Conservation (phyloP, 2,113 vertebrate species). For the Calyptomena viridis region DNA sequence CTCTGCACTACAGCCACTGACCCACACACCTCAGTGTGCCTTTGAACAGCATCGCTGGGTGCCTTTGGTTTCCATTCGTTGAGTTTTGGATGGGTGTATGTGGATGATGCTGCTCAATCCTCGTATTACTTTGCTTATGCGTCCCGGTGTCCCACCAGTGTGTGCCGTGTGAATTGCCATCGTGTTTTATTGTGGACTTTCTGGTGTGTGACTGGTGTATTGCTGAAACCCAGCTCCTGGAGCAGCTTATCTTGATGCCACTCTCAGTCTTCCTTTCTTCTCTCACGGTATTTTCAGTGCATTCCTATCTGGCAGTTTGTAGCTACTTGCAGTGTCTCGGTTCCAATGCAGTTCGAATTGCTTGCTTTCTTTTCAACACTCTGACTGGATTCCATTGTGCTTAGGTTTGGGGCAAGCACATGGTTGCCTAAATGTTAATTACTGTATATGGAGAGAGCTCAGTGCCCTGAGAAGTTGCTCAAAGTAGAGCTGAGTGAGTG, state of each 20-base stretch:
- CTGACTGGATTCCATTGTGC: neutral
- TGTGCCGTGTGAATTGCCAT: fast-evolving
- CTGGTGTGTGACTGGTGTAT: neutral
- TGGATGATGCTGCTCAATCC: neutral
- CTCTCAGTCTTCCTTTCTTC: neutral
- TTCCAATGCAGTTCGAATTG: fast-evolving
- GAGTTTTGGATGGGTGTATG: neutral
- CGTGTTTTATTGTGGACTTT: fast-evolving
- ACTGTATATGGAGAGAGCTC: neutral
- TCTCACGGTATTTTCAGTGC: neutral
- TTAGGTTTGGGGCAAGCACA: neutral
- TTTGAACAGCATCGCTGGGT: neutral
- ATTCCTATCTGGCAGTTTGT: neutral
- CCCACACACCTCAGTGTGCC: fast-evolving
- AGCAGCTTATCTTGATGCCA: neutral
- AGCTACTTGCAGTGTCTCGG: neutral
- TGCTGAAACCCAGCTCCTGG: neutral
- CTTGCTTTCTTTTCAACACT: neutral
- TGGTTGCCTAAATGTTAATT: neutral
- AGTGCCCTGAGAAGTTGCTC: neutral
- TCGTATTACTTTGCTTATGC: neutral
- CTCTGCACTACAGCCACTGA: neutral
- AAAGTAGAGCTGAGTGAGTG: neutral
- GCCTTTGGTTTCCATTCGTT: neutral
- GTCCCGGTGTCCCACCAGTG: neutral